A percentile compares a stretch with the other conserved stretches of the same genome.
Conservation (phyloP, 1,140 invertebrate genomes). For the Oreohelix idahoensis region DNA sequence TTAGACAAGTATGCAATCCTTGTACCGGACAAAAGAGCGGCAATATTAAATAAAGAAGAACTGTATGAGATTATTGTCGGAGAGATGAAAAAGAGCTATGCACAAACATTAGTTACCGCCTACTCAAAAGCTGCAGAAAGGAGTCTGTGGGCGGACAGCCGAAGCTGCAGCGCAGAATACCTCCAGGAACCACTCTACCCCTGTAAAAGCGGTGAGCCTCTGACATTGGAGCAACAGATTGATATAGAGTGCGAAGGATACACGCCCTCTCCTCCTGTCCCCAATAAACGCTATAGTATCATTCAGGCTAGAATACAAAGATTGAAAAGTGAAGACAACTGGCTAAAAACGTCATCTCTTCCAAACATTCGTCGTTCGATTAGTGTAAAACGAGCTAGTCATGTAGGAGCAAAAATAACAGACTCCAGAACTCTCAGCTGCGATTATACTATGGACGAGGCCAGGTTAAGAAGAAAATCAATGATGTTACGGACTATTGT, state of each 20-base stretch:
- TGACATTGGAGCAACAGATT: constrained; percentile 40
- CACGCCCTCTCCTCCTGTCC: constrained; percentile 34
- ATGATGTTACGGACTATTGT: constrained; percentile 35
- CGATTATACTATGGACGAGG: constrained; percentile 42
- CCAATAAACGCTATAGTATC: constrained; percentile 37
- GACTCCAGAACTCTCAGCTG: constrained; percentile 20
- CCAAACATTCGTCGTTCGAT: constrained; percentile 55
- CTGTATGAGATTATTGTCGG: constrained; percentile 61
- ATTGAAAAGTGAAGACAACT: constrained; percentile 42
- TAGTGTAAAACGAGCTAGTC: constrained; percentile 23
- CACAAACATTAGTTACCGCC: constrained; percentile 30
- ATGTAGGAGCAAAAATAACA: neutral
- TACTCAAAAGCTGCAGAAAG: constrained; percentile 41
- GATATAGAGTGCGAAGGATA: constrained; percentile 39
- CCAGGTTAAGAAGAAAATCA: constrained; percentile 33
- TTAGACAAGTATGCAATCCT: constrained; percentile 64
- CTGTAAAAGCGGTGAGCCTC: constrained; percentile 39
- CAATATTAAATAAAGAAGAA: constrained; percentile 48
- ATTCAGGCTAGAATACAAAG: constrained; percentile 41
- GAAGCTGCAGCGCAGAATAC: constrained; percentile 20
- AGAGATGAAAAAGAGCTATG: constrained; percentile 65
- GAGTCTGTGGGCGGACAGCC: constrained; percentile 32
- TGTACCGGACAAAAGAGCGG: constrained; percentile 49
- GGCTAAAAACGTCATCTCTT: constrained; percentile 64
- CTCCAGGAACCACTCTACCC: constrained; percentile 34